These are phyloP conservation scores for Coelopa pilipes DNA, from an alignment of 2,888 invertebrate genomes.

Conservation along the genomic window DNA sequence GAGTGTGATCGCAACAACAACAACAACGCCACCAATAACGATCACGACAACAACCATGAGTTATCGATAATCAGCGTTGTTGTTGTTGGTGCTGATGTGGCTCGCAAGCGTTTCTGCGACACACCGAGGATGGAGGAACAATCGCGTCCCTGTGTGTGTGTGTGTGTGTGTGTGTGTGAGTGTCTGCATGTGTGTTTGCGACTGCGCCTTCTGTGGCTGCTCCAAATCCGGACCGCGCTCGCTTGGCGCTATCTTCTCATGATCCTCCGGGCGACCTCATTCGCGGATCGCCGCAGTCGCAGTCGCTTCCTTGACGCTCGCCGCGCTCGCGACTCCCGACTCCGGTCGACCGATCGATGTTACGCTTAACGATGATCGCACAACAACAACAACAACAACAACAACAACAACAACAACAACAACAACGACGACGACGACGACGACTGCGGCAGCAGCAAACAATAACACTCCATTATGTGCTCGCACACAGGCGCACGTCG, in stretches of 20 bases:
- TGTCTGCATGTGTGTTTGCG: background rate
- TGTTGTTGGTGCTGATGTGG: slow-evolving; percentile 25
- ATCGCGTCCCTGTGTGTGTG: slow-evolving; percentile 15
- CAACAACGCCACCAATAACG: slow-evolving; percentile 7
- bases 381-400: slow-evolving; percentile 7
- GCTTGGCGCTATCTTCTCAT: slow-evolving; percentile 37
- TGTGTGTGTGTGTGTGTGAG: slow-evolving; percentile 23
- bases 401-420: slow-evolving; percentile 28
- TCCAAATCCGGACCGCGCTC: slow-evolving; percentile 5
- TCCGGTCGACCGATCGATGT: slow-evolving; percentile 37
- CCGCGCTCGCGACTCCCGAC: background rate
- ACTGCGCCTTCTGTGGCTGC: slow-evolving; percentile 14
- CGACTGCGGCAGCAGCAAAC: slow-evolving; percentile 29
- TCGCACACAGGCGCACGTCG: slow-evolving; percentile 17
- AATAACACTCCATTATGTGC: slow-evolving; percentile 34
- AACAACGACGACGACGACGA: slow-evolving; percentile 5
- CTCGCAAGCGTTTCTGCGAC: background rate
- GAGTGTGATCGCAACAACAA: slow-evolving; percentile 23
- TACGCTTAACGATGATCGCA: slow-evolving; percentile 20
- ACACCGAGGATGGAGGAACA: background rate
- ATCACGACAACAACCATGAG: background rate
- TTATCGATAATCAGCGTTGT: slow-evolving; percentile 23
- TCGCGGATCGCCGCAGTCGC: background rate
- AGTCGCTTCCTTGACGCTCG: slow-evolving; percentile 7
- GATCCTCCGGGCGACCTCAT: slow-evolving; percentile 39